Evolutionary conservation across 1,140 invertebrate genomes (phyloP).

Genomic region (Nasonia giraulti): DNA sequence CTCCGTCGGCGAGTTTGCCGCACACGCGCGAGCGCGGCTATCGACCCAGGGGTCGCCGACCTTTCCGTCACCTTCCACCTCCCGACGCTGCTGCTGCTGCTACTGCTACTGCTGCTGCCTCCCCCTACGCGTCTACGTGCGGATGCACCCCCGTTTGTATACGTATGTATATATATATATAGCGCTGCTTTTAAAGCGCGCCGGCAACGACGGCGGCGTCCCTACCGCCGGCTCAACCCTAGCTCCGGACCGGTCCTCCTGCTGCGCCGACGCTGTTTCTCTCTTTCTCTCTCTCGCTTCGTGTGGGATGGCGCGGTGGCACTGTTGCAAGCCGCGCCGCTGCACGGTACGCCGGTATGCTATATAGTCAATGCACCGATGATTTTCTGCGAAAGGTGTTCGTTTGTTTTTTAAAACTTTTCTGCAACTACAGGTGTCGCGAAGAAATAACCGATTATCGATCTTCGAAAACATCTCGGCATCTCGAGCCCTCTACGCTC

Average conservation of each 20-base stretch:
- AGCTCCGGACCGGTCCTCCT: constrained; percentile 18
- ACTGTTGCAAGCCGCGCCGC: neutral
- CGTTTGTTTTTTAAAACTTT: too few species aligned
- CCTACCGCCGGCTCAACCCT: constrained; percentile 39
- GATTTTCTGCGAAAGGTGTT: neutral
- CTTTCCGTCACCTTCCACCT: constrained; percentile 55
- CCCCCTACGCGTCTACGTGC: neutral
- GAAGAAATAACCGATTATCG: neutral
- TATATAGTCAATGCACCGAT: neutral
- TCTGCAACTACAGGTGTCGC: too few species aligned
- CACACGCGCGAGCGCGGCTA: constrained; percentile 51
- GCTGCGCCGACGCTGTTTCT: constrained; percentile 1
- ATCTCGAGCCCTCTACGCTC: too few species aligned
- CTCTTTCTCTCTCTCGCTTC: constrained; percentile 11
- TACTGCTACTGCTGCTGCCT: constrained; percentile 23
- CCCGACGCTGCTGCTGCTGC: constrained; percentile 31
- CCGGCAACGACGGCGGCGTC: constrained; percentile 14
- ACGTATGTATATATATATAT: too few species aligned
- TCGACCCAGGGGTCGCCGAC: constrained; percentile 59
- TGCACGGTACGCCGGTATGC: too few species aligned
- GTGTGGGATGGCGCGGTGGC: neutral
- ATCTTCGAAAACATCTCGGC: neutral
- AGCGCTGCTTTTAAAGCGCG: neutral
- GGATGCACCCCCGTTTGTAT: constrained; percentile 34
- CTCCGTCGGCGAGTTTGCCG: constrained; percentile 20